phyloP scores from a whole-genome alignment of 1,140 invertebrate genomes.

The Laodelphax striatellus region DNA sequence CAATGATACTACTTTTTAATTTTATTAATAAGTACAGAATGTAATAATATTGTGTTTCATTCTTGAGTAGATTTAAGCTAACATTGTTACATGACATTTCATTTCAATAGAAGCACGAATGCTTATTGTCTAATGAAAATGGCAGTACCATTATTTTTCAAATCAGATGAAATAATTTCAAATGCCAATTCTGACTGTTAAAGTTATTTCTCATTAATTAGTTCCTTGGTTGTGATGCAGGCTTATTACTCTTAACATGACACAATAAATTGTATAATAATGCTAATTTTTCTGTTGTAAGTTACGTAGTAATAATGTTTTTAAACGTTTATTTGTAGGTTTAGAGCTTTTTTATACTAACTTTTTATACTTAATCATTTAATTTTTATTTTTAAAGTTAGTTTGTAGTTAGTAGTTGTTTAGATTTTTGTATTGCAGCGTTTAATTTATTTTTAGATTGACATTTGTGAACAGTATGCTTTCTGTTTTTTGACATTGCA shows the following conservation, averaged over 20 bases:
- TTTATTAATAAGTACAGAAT: too few relatives aligned
- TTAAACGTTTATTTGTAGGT: not conserved
- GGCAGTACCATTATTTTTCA: too few relatives aligned
- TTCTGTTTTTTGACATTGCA: not conserved
- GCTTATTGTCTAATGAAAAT: too few relatives aligned
- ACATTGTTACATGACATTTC: too few relatives aligned
- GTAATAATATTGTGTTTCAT: too few relatives aligned
- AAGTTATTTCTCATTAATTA: not conserved
- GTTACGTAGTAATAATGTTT: not conserved
- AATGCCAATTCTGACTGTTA: too few relatives aligned
- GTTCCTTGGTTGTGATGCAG: conserved; percentile 1
- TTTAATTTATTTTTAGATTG: not conserved
- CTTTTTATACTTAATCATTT: not conserved
- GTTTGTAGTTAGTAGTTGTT: not conserved
- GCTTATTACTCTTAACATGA: not conserved
- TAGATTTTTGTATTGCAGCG: not conserved
- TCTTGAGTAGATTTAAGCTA: too few relatives aligned
- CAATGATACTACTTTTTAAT: too few relatives aligned
- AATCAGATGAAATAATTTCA: too few relatives aligned
- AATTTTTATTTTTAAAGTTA: not conserved
- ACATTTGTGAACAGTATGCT: not conserved
- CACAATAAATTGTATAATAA: not conserved
- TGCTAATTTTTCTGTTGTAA: not conserved
- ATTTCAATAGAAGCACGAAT: too few relatives aligned
- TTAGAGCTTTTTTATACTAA: conserved; percentile 4